Percentiles rank a stretch among this genome's conserved stretches.
phyloP scores from a whole-genome alignment of 1,140 invertebrate genomes.

The Triops cancriformis region DNA sequence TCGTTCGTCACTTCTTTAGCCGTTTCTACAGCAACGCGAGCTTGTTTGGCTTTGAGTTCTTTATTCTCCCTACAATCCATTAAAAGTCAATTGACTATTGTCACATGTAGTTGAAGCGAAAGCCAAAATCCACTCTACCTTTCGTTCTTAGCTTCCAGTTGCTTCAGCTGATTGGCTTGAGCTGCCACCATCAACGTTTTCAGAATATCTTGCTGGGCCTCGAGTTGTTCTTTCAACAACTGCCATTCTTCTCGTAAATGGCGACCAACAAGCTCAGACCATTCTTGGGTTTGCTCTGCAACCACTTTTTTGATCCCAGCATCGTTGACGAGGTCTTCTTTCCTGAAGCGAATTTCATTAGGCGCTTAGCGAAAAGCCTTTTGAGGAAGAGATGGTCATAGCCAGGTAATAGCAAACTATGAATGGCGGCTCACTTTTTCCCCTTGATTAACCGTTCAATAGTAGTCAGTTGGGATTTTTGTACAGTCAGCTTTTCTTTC shows the following conservation, averaged over 20 bases:
- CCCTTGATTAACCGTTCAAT: constrained; percentile 92
- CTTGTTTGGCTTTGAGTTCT: constrained; percentile 90
- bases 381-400: not conserved
- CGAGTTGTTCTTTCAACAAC: constrained; percentile 66
- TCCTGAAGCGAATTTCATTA: constrained; percentile 47
- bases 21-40: constrained; percentile 93
- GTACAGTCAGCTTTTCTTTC: constrained; percentile 83
- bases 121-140: constrained; percentile 45
- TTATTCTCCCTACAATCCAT: constrained; percentile 69
- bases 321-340: constrained; percentile 69
- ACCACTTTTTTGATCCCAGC: constrained; percentile 69
- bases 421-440: constrained; percentile 59
- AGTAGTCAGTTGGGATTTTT: constrained; percentile 88
- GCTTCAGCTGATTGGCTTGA: constrained; percentile 80
- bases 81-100: not conserved
- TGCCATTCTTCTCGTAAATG: constrained; percentile 91
- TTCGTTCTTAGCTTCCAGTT: constrained; percentile 80
- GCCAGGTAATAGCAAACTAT: not conserved
- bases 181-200: constrained; percentile 75
- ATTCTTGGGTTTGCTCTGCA: constrained; percentile 81
- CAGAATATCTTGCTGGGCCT: constrained; percentile 75
- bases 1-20: constrained; percentile 90
- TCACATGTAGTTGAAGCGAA: constrained; percentile 15
- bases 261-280: constrained; percentile 79
- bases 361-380: not conserved